phyloP scores from a whole-genome alignment of 1,140 invertebrate genomes.

The Ooceraea biroi region DNA sequence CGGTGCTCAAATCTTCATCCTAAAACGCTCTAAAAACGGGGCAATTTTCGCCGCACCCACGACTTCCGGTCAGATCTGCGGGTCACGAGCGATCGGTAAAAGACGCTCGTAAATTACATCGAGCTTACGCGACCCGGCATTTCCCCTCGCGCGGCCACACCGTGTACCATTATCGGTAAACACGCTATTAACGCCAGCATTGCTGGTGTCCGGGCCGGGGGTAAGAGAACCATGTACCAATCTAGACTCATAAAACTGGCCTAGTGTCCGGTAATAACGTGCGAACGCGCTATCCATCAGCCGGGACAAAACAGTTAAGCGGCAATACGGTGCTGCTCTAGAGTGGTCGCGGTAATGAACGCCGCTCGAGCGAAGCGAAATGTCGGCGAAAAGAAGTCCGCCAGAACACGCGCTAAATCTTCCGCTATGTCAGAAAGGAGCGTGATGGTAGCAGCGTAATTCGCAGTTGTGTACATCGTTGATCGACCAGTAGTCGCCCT shows the following conservation, averaged over 20 bases:
- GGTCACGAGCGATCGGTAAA: not conserved
- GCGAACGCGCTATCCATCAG: constrained; percentile 82
- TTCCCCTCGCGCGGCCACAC: not conserved
- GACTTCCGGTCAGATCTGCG: constrained; percentile 49
- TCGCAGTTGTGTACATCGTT: not conserved
- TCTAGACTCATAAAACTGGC: constrained; percentile 80
- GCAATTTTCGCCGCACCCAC: constrained; percentile 37
- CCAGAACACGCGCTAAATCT: constrained; percentile 63
- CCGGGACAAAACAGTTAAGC: constrained; percentile 81
- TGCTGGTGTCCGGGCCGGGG: constrained; percentile 24
- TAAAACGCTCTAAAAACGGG: constrained; percentile 16
- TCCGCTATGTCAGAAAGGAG: constrained; percentile 4
- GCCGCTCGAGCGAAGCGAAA: constrained; percentile 54
- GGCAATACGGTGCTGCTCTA: constrained; percentile 65
- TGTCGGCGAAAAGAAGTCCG: constrained; percentile 63
- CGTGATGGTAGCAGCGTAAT: constrained; percentile 5
- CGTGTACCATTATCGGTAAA: constrained; percentile 72
- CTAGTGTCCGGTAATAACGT: constrained; percentile 80
- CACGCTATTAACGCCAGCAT: constrained; percentile 66
- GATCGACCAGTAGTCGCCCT: not conserved
- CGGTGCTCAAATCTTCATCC: not conserved
- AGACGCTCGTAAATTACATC: constrained; percentile 57
- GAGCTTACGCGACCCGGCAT: constrained; percentile 44
- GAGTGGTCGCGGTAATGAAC: constrained; percentile 69
- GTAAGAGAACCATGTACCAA: constrained; percentile 72